Base-by-base conservation (phyloP, 2,113 vertebrate genomes). In the Polyodon spathula region DNA sequence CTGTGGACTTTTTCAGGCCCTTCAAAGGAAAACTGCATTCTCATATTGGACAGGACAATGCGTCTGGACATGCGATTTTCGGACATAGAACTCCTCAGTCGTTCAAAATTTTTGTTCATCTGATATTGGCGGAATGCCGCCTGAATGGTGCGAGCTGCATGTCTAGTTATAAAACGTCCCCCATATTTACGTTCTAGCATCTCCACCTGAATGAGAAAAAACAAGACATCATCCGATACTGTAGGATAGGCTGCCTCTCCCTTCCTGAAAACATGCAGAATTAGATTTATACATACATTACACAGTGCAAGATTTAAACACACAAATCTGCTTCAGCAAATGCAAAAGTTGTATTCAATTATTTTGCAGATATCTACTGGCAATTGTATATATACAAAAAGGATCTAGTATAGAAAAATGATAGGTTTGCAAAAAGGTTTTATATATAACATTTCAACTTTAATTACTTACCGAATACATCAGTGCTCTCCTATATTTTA, bases 21-120 rank as follows among this genome's bases (percentile, higher is more conserved):
- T 90, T 98, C 94, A 70, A 97, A 97, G 62, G 95, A 98, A 89
- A 98, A 94, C 93, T 97, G 94, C 93, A 98, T 95, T 84, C 95
- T 92, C 95, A 97, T 98, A 88, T 97, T 97, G 91, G 95, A 97
- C 62, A 98, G 81, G 66, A 97, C 94, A 8, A 98, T 98, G 48
- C 94, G 89, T 71, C 94, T 88, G 38, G 95, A 98, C 94, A 97
- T 96, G 66, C 93, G 95, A 81, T 93, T 98, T 78, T 98, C 95
- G 0, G 94, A 98, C 94, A 98, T 97, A 86, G 93, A 98, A 87
- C 95, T 97, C 72, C 95, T 78, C 17, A 98, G 90, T 39, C 95
- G 90, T 81, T 97, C 94, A 57, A 97, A 97, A 73, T 98, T 97
- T 74, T 97, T 97, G 88, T 98, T 97, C 95, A 98, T 98, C 86